These are phyloP conservation scores for Rostratula benghalensis DNA, from an alignment of 2,113 vertebrate genomes.

Conservation along the genomic window DNA sequence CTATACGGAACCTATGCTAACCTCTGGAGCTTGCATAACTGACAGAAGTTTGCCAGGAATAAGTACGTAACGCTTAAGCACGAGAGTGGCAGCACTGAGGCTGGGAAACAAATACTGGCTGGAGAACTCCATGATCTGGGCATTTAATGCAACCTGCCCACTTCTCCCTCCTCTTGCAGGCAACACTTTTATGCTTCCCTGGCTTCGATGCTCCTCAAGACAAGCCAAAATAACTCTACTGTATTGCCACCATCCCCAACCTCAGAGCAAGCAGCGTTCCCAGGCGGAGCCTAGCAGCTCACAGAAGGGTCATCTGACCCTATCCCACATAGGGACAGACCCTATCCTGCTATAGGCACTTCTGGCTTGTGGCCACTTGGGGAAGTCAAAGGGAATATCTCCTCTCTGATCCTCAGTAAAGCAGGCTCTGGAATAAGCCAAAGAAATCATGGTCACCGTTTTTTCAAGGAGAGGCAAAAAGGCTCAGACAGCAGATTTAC, in stretches of 20 bases:
- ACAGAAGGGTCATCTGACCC: not conserved
- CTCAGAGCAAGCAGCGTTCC: not conserved
- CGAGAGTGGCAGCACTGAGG: accelerated
- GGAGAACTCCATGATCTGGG: not conserved
- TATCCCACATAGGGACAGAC: not conserved
- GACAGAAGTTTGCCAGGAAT: not conserved
- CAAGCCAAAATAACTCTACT: not conserved
- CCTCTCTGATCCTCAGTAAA: not conserved
- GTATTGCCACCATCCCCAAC: not conserved
- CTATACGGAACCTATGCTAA: not conserved
- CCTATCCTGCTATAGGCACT: not conserved
- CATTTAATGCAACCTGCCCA: not conserved
- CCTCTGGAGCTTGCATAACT: not conserved
- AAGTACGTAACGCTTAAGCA: not conserved
- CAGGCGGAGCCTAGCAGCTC: not conserved
- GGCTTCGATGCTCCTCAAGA: not conserved
- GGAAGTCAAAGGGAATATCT: not conserved
- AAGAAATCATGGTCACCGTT: accelerated
- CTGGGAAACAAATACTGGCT: not conserved
- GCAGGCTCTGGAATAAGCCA: not conserved
- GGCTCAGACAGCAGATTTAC: not conserved
- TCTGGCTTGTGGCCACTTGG: not conserved
- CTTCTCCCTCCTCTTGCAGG: not conserved
- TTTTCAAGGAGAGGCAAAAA: not conserved
- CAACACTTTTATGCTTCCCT: not conserved